phyloP scores from a whole-genome alignment of 2,797 vertebrate species.

The Aulostomus chinensis region DNA sequence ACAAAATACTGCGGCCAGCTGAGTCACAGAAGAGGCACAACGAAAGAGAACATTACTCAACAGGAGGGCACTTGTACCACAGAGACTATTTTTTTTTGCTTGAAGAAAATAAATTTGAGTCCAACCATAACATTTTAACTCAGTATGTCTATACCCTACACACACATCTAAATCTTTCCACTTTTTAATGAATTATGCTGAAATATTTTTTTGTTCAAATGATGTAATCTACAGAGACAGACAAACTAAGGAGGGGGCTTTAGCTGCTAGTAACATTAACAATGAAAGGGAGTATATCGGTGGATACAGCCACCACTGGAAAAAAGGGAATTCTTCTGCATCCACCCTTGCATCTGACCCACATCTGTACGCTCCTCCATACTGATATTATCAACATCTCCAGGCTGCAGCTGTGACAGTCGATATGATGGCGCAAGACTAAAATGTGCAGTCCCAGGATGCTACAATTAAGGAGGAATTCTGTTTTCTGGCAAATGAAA shows the following conservation, averaged over 20 bases:
- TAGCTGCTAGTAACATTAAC: too few relatives aligned
- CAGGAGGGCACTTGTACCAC: constrained; percentile 13
- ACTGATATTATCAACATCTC: constrained; percentile 33
- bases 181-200: too few relatives aligned
- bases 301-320: too few relatives aligned
- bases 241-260: too few relatives aligned
- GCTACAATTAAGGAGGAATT: constrained; percentile 58
- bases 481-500: constrained; percentile 45
- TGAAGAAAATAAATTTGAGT: constrained; percentile 29
- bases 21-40: constrained; percentile 45
- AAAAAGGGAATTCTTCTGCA: constrained; percentile 13
- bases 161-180: too few relatives aligned
- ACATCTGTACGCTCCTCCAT: constrained; percentile 6
- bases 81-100: constrained; percentile 33
- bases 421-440: constrained; percentile 44
- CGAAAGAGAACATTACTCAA: constrained; percentile 2
- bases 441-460: constrained; percentile 55
- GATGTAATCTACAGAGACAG: too few relatives aligned
- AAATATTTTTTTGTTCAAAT: too few relatives aligned
- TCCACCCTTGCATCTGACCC: constrained; percentile 8
- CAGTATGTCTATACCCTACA: too few relatives aligned
- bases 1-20: constrained; percentile 43
- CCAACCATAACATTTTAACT: constrained; percentile 28
- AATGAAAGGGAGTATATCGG: too few relatives aligned
- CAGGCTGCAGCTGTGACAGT: constrained; percentile 30